Percentiles rank a stretch among this genome's conserved stretches.
phyloP scores from a whole-genome alignment of 2,797 vertebrate genomes.

The Micropoecilia bifurca region DNA sequence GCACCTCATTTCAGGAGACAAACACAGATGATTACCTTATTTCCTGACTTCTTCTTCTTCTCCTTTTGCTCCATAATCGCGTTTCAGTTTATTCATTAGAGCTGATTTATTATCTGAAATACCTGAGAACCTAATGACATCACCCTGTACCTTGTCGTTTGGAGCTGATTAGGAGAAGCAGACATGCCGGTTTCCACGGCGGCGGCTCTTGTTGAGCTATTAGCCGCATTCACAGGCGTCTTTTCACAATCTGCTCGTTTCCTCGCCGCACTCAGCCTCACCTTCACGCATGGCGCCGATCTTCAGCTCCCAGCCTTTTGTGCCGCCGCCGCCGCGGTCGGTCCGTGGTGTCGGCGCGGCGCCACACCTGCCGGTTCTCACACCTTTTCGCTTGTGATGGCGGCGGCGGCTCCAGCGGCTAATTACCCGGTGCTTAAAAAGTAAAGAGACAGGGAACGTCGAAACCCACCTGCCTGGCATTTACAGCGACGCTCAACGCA shows the following conservation, averaged over 20 bases:
- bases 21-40: conserved; percentile 1
- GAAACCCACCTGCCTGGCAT: conserved; percentile 77
- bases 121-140: conserved; percentile 5
- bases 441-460: conserved; percentile 78
- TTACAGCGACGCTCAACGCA: conserved; percentile 78
- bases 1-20: background rate
- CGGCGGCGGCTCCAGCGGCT: conserved; percentile 39
- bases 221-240: conserved; percentile 46
- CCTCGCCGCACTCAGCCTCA: conserved; percentile 42
- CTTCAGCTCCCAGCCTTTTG: conserved; percentile 28
- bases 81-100: conserved; percentile 2
- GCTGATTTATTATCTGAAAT: background rate
- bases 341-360: conserved; percentile 50
- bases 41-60: background rate
- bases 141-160: background rate
- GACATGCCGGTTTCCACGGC: background rate
- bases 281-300: conserved; percentile 21
- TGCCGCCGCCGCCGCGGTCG: conserved; percentile 40
- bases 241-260: conserved; percentile 49
- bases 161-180: background rate
- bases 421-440: conserved; percentile 81
- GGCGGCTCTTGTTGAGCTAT: conserved; percentile 26
- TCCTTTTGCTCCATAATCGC: background rate
- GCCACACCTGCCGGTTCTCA: conserved; percentile 33
- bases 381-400: conserved; percentile 68